A percentile compares a stretch with the other conserved stretches of the same genome.
These are phyloP conservation scores for Diadema setosum DNA, from an alignment of 35 echinoderm and acorn worm species.

Conservation along the genomic window DNA sequence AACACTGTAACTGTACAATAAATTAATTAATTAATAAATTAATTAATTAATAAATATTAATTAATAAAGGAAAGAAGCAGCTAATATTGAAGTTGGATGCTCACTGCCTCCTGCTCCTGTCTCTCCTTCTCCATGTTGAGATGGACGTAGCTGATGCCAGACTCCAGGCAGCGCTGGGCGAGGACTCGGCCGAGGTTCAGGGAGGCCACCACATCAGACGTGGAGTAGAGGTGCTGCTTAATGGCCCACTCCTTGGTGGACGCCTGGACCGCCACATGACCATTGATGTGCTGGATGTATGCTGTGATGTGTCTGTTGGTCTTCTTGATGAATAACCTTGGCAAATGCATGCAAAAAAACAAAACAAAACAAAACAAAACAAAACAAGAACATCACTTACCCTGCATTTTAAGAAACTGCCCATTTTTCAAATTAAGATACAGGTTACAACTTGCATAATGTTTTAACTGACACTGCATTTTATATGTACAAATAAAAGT, in stretches of 20 bases:
- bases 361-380: background rate
- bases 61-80: background rate
- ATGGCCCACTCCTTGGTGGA: constrained; percentile 97
- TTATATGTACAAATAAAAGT: too few species aligned
- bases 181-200: constrained; percentile 78
- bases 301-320: constrained; percentile 57
- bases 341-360: too few species aligned
- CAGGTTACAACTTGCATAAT: too few species aligned
- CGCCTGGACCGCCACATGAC: constrained; percentile 48
- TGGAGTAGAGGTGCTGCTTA: constrained; percentile 74
- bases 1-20: background rate
- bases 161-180: constrained; percentile 81
- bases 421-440: too few species aligned
- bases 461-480: too few species aligned
- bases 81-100: background rate
- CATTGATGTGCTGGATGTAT: constrained; percentile 79
- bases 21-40: background rate
- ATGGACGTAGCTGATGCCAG: constrained; percentile 74
- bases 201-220: constrained; percentile 69
- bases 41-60: background rate
- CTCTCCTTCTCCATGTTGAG: constrained; percentile 9
- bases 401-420: too few species aligned
- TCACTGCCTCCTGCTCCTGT: constrained; percentile 53
- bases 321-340: constrained; percentile 71
- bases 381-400: background rate